Base-by-base conservation (phyloP, 1,140 invertebrate species). In the Neodiprion fabricii region DNA sequence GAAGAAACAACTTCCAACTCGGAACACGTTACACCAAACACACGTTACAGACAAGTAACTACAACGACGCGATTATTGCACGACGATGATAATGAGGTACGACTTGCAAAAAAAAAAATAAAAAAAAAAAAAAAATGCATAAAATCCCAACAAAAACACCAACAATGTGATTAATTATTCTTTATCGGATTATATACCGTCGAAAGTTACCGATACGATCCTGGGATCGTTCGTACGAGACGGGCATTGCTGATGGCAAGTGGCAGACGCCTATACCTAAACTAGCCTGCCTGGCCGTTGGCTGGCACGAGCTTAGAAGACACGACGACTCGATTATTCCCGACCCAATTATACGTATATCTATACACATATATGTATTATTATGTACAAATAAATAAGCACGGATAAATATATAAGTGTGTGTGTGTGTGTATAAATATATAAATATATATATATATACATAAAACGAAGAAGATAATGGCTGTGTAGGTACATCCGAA, bases 121-220 rank as follows among this genome's bases (percentile, higher is more conserved):
- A 71, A 7, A n/a, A 71, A 40, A 7, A n/a, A 71, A 40, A 23
- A 71, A 17, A 21, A 7, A 71, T 21, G 0, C 1, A n/a, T 8
- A 14, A 21, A 7, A 10, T 48, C 48, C 21, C 10, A 17, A 14
- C 14, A 28, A 40, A 23, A 40, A 23, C 17, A 23, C 12, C 17
- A 23, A 70, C 14, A 14, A 47, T 8, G 14, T 17, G 53, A 49
- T 53, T 47, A 11, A 50, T 12, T 48, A 48, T 23, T 3, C 0
- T 71, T 48, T 14, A n/a, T 12, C 14, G 28, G 1, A 40, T 40
- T 40, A 48, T 40, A 48, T 78, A 83, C 77, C 80, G 79, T 74
- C 80, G 79, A 50, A 84, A 76, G 14, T 82, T 69, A 48, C 81
- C 84, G 73, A 86, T 84, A 53, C 79, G 81, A 68, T 84, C 83